Base-by-base conservation (phyloP, 2,888 invertebrate species). In the Trichogramma evanescens region DNA sequence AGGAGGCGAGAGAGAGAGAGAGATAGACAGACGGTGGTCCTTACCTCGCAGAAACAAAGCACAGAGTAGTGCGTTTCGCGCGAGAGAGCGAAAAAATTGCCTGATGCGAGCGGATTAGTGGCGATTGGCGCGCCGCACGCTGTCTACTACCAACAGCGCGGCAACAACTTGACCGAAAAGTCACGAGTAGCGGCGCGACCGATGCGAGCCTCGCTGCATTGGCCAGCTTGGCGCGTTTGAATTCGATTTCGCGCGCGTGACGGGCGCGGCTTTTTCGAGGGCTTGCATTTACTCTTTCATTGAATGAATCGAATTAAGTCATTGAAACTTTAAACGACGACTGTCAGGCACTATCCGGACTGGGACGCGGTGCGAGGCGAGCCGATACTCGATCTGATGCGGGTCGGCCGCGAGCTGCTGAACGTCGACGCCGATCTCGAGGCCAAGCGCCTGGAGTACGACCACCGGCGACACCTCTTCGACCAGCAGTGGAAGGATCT, bases 301-400 rank as follows among this genome's bases (percentile, higher is more conserved):
- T 26, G 26, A 26, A 26, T 3, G 26, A 26, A 26, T 26, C 26
- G 45, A 8, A 53, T 26, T 13, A 53, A 52, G 8, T 57, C 52
- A 45, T 64, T 53, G 43, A 10, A 52, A 4, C 41, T 42, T 10
- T 42, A 58, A 41, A n/a, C 7, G 26, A 55, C 46, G 7, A 45
- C 13, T 61, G 65, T 8, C 65, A 85, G 85, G 70, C 83, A 82
- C 69, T 83, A 82, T 74, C 85, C 85, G 70, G 82, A 83, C 79
- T 85, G 85, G 84, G 85, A 86, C 68, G 76, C 81, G 0, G 81
- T 84, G 0, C 81, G 84, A 1, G 79, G 80, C 0, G 82, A 81
- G 0, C 83, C 85, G 0, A 80, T 82, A 54, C 80, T 82, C 4
- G 76, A 84, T 60, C 78, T 83, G 72, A 82, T 84, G 63, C 81